A percentile compares a stretch with the other conserved stretches of the same genome.
Conservation (phyloP, 2,797 vertebrate genomes). For the Oophaga sylvatica region DNA sequence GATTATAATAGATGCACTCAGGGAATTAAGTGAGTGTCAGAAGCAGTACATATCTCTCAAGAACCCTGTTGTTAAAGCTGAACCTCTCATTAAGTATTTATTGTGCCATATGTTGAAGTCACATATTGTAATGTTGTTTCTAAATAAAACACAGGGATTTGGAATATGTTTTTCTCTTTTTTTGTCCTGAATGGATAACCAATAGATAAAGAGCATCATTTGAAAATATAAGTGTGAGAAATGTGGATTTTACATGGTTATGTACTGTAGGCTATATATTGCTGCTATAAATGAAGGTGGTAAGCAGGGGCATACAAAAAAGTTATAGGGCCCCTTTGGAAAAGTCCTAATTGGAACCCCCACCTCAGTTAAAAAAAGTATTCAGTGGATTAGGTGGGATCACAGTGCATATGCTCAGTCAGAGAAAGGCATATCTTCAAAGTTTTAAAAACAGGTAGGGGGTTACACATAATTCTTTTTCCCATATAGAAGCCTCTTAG, state of each 20-base stretch:
- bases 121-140: conserved; percentile 3
- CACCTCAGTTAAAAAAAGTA: no score
- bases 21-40: conserved; percentile 17
- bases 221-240: neutral
- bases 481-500: no score
- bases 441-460: no score
- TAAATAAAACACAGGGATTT: conserved; percentile 9
- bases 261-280: neutral
- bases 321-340: no score
- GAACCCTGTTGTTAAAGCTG: conserved; percentile 11
- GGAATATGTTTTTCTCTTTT: neutral
- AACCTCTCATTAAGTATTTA: conserved; percentile 25
- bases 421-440: no score
- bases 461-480: no score
- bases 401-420: no score
- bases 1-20: conserved; percentile 5
- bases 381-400: no score
- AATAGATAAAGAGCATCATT: neutral
- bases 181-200: neutral
- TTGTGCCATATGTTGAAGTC: conserved; percentile 26
- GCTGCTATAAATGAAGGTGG: neutral
- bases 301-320: no score
- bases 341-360: no score
- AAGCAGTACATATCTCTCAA: neutral
- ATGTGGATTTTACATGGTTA: neutral